Conservation (phyloP, 2,888 invertebrate species). For the Clitarchus hookeri region DNA sequence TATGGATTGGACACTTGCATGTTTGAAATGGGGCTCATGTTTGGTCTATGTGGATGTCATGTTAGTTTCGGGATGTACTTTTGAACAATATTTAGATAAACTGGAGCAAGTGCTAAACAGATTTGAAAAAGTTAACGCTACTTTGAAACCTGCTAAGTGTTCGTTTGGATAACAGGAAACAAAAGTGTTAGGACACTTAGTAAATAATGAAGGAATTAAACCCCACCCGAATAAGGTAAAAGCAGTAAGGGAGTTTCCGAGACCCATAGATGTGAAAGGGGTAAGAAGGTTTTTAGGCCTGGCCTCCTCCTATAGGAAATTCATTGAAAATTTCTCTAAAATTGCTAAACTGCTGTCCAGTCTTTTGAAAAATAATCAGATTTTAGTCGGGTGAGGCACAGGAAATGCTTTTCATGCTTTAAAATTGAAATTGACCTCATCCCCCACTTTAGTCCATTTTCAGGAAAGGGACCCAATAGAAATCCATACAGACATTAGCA, state of each 20-base stretch:
- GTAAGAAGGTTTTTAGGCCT: background rate
- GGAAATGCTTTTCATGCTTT: background rate
- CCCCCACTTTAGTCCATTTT: background rate
- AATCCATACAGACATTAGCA: background rate
- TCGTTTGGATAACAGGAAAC: background rate
- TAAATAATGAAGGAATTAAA: background rate
- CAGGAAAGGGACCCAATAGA: background rate
- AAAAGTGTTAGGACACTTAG: background rate
- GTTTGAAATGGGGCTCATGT: no score
- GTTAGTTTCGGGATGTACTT: no score
- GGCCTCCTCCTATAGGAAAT: conserved; percentile 17
- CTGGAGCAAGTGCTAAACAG: no score
- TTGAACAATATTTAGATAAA: no score
- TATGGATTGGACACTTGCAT: no score
- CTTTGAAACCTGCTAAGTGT: background rate
- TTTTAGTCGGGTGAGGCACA: background rate
- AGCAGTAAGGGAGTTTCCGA: background rate
- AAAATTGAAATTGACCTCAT: background rate
- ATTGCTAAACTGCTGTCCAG: background rate
- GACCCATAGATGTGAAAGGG: background rate
- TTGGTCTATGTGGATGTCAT: no score
- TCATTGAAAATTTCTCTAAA: background rate
- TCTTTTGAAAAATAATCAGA: background rate
- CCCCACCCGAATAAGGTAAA: background rate
- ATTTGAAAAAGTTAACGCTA: background rate